Base-by-base conservation (phyloP, 2,113 vertebrate genomes). In the Pedionomus torquatus region DNA sequence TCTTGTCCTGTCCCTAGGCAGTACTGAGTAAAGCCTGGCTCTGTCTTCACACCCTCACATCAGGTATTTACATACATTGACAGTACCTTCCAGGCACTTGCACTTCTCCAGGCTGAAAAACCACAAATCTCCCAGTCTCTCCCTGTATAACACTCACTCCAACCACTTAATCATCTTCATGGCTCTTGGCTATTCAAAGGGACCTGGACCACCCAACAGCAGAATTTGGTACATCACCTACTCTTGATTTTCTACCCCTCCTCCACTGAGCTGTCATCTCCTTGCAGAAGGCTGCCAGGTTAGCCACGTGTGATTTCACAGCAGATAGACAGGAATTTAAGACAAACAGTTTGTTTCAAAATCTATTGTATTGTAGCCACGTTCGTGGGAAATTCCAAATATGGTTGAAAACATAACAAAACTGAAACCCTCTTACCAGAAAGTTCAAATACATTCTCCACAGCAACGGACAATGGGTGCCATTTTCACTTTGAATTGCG, bases 391-490 rank as follows among this genome's bases (percentile, higher is more conserved):
- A 35, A 49, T 72, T 91, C 26, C 37, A 87, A 64, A 23, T 77
- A 70, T 1, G 7, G 24, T 17, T 37, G 58, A 39, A 70, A 35
- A 33, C 25, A 6, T 8, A 35, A 21, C 11, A 87, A 64, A 41
- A 33, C 8, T 4, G 5, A 48, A 35, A 30, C 2, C 52, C 33
- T 88, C 98, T 99, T 97, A 99, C 99, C 99, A 98, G 94, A 71
- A 99, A 99, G 83, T 98, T 97, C 93, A 99, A 94, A 97, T 99
- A 99, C 98, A 99, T 98, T 91, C 99, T 99, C 99, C 99, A 99
- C 21, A 99, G 98, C 75, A 99, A 96, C 21, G 99, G 99, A 85
- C 99, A 99, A 41, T 98, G 98, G 88, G 98, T 91, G 9, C 99
- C 99, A 9, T 43, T 95, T 84, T 99, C 98, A 35, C 97, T 98